Evolutionary conservation across 30 jellyfish, hydroid and myxozoan species (phyloP).

Genomic region (Sanderia malayensis): DNA sequence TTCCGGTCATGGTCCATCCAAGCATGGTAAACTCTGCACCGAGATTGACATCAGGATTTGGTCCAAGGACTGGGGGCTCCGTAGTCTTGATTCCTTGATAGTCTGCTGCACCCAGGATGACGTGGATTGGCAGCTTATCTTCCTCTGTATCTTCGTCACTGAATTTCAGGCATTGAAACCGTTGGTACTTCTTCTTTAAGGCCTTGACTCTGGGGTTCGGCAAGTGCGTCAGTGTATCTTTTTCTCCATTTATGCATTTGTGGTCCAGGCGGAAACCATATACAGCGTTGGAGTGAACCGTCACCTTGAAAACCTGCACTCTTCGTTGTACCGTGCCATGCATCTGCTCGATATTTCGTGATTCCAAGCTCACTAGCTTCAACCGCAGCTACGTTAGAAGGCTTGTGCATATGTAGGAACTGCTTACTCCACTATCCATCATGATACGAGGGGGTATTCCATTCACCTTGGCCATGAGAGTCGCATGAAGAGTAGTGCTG

Average conservation of each 20-base stretch:
- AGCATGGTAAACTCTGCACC: slow-evolving; percentile 63
- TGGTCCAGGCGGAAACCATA: slow-evolving; percentile 16
- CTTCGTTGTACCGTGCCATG: slow-evolving; percentile 20
- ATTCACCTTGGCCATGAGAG: slow-evolving; percentile 24
- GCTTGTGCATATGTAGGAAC: slow-evolving; percentile 36
- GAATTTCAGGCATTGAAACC: slow-evolving; percentile 32
- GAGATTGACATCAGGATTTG: slow-evolving; percentile 48
- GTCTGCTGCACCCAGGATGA: slow-evolving; percentile 59
- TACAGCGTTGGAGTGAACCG: slow-evolving; percentile 17
- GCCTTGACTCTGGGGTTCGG: slow-evolving; percentile 43
- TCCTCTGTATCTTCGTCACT: slow-evolving; percentile 51
- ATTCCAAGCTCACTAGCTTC: slow-evolving; percentile 20
- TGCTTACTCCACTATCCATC: slow-evolving; percentile 24
- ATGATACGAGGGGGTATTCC: slow-evolving; percentile 7
- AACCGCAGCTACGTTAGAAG: slow-evolving; percentile 16
- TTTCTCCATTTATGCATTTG: slow-evolving; percentile 33
- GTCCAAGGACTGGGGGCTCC: slow-evolving; percentile 61
- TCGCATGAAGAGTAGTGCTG: slow-evolving; percentile 33
- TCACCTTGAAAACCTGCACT: too few species aligned
- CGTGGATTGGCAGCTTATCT: slow-evolving; percentile 50
- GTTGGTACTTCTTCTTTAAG: slow-evolving; percentile 38
- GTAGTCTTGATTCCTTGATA: slow-evolving; percentile 39
- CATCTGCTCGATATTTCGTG: slow-evolving; percentile 40
- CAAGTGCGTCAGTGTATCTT: slow-evolving; percentile 34
- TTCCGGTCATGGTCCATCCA: slow-evolving; percentile 59